phyloP scores from a whole-genome alignment of 2,113 vertebrate species.

The Empidonax alnorum region DNA sequence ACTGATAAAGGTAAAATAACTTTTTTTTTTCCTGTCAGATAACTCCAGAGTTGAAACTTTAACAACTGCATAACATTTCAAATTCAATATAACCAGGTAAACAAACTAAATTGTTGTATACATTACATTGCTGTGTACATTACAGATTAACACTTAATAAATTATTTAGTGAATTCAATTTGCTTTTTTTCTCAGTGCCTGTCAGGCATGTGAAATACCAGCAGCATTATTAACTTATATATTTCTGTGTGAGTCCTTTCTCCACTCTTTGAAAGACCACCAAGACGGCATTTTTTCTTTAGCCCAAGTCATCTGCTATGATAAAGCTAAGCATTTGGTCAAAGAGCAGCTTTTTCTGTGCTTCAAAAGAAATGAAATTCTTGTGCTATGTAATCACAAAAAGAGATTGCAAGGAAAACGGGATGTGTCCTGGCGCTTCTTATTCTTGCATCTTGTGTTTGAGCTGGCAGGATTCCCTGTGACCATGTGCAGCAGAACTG shows the following conservation, averaged over 20 bases:
- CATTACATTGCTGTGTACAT: too few relatives aligned
- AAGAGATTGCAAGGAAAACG: background rate
- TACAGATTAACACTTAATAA: background rate
- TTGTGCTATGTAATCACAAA: background rate
- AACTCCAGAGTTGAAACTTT: background rate
- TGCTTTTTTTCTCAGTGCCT: background rate
- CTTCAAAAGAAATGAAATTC: background rate
- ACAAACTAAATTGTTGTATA: background rate
- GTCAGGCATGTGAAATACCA: background rate
- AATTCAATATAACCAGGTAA: background rate
- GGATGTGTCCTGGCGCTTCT: background rate
- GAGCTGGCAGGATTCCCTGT: rapidly evolving
- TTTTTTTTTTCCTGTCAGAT: background rate
- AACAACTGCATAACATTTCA: background rate
- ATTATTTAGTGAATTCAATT: background rate
- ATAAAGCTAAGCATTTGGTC: background rate
- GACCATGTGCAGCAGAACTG: rapidly evolving
- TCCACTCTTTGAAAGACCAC: background rate
- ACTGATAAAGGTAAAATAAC: background rate
- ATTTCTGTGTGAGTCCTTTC: background rate
- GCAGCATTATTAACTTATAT: background rate
- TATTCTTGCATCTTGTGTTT: background rate
- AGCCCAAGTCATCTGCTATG: background rate
- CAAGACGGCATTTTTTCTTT: background rate
- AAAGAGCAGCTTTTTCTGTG: background rate